Percentiles rank a stretch among this genome's conserved stretches.
Evolutionary conservation across 2,888 invertebrate genomes (phyloP).

Genomic region (Tetramorium bicarinatum): DNA sequence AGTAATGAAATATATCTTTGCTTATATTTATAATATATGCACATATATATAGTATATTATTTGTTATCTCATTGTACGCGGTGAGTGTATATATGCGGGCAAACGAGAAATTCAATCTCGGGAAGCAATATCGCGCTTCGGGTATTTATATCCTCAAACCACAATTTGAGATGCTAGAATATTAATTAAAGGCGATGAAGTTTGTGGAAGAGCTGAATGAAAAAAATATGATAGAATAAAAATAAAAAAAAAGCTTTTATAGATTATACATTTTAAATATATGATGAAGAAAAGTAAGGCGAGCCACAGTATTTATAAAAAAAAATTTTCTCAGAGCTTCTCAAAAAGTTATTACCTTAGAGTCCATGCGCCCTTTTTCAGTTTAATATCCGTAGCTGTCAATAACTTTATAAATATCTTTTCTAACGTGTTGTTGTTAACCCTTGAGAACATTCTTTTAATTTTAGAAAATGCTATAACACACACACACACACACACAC

Average conservation of each 20-base stretch:
- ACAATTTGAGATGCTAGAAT: conserved; percentile 33
- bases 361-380: background rate
- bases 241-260: conserved; percentile 18
- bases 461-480: conserved; percentile 15
- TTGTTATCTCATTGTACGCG: conserved; percentile 39
- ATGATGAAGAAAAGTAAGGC: background rate
- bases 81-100: background rate
- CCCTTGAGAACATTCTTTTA: conserved; percentile 11
- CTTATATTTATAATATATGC: background rate
- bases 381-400: conserved; percentile 7
- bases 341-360: background rate
- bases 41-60: background rate
- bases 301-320: conserved; percentile 13
- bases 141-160: conserved; percentile 29
- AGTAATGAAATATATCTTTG: conserved; percentile 33
- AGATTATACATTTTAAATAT: conserved; percentile 15
- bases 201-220: background rate
- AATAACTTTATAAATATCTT: conserved; percentile 48
- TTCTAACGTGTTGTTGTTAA: conserved; percentile 35
- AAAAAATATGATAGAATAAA: conserved; percentile 6
- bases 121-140: conserved; percentile 6
- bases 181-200: conserved; percentile 45
- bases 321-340: background rate
- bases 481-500: background rate
- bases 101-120: conserved; percentile 44